A percentile compares a stretch with the other conserved stretches of the same genome.
These are phyloP conservation scores for Cryptoprocta ferox DNA, from an alignment of 2,797 vertebrate genomes.

Conservation along the genomic window DNA sequence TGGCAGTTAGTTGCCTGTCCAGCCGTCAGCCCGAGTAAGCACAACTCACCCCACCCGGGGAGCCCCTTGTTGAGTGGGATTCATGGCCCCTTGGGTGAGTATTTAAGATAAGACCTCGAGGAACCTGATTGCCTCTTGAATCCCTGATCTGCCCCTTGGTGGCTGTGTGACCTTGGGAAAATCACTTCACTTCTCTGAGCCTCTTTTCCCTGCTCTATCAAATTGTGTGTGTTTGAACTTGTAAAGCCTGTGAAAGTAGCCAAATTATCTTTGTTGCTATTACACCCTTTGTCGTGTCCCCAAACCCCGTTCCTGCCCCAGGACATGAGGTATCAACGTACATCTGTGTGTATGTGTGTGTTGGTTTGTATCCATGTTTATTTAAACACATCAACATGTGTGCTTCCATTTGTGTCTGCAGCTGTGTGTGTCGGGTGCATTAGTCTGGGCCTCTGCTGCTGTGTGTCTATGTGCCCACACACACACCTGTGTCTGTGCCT, in stretches of 20 bases:
- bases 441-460: not conserved
- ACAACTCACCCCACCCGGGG: not conserved
- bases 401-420: not conserved
- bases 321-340: not conserved
- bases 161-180: not conserved
- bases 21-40: not conserved
- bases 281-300: not conserved
- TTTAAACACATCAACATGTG: not conserved
- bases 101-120: not conserved
- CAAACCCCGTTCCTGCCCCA: not conserved
- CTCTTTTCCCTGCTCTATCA: not conserved
- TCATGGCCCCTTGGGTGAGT: not conserved
- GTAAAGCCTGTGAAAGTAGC: not conserved
- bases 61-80: not conserved
- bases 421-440: not conserved
- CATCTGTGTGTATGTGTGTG: rapidly evolving
- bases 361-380: not conserved
- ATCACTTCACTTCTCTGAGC: not conserved
- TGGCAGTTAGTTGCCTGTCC: not conserved
- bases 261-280: not conserved
- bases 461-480: not conserved
- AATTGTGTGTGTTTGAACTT: not conserved
- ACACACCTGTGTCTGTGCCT: not conserved
- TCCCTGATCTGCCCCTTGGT: not conserved
- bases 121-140: not conserved